A percentile compares a stretch with the other conserved stretches of the same genome.
Evolutionary conservation across 2,888 invertebrate species (phyloP).

Genomic region (Nemapogon koenigi): DNA sequence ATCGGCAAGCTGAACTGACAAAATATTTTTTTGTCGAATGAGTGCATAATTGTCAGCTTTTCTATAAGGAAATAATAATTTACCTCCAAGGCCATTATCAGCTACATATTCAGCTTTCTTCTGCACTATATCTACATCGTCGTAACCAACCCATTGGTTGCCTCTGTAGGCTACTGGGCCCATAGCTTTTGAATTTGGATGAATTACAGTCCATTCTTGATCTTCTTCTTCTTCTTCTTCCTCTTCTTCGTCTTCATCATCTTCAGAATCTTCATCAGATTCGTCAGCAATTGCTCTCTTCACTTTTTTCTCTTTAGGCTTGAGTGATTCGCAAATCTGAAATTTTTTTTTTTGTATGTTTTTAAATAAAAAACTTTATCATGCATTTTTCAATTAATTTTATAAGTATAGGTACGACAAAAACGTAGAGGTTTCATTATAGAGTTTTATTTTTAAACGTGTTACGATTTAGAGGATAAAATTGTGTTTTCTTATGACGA

Average conservation of each 20-base stretch:
- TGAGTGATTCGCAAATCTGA: constrained; percentile 85
- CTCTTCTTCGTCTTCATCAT: constrained; percentile 29
- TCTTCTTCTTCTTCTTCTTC: constrained; percentile 67
- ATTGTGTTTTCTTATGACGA: too few relatives aligned
- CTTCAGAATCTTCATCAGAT: constrained; percentile 28
- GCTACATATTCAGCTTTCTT: constrained; percentile 87
- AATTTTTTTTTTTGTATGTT: constrained; percentile 15
- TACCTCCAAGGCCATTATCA: constrained; percentile 82
- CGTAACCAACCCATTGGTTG: constrained; percentile 94
- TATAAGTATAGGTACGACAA: too few relatives aligned
- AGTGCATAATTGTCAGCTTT: too few relatives aligned
- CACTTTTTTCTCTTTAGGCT: constrained; percentile 34
- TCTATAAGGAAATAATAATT: too few relatives aligned
- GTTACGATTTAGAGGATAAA: too few relatives aligned
- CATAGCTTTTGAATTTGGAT: constrained; percentile 82
- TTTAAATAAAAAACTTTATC: too few relatives aligned
- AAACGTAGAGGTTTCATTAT: too few relatives aligned
- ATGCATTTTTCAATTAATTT: too few relatives aligned
- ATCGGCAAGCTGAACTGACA: too few relatives aligned
- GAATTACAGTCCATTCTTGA: constrained; percentile 76
- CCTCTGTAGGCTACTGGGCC: constrained; percentile 86
- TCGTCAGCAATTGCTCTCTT: constrained; percentile 25
- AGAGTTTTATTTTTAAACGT: too few relatives aligned
- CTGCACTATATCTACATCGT: constrained; percentile 83
- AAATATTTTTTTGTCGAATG: too few relatives aligned